Conservation (phyloP, 2,888 invertebrate species). For the Nebria brevicollis region DNA sequence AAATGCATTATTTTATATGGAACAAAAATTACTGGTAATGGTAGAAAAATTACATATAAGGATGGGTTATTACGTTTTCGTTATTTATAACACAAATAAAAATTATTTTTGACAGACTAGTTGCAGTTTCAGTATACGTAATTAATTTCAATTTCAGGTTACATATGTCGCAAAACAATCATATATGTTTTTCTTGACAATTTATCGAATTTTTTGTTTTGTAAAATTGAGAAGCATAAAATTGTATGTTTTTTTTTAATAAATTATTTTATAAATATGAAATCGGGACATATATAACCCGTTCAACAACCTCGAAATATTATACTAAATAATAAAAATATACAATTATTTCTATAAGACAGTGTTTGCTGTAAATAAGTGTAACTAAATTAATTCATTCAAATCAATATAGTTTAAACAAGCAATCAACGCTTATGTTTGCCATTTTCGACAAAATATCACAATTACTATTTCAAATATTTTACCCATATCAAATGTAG, state of each 20-base stretch:
- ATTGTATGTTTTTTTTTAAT: too few relatives aligned
- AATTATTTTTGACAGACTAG: too few relatives aligned
- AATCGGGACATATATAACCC: not conserved
- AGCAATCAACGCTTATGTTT: not conserved
- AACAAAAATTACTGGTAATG: not conserved
- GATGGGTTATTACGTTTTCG: not conserved
- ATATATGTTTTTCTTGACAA: not conserved
- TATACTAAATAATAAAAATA: not conserved
- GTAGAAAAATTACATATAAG: not conserved
- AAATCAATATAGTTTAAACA: too few relatives aligned
- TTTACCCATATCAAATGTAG: not conserved
- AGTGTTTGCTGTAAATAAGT: too few relatives aligned
- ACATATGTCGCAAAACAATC: not conserved
- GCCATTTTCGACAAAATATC: not conserved
- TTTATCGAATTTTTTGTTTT: not conserved
- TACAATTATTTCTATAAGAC: not conserved
- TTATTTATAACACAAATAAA: too few relatives aligned
- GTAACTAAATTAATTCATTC: too few relatives aligned
- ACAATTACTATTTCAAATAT: conserved; percentile 1
- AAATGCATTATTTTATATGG: not conserved
- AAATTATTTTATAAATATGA: not conserved
- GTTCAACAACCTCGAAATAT: not conserved
- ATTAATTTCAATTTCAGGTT: not conserved
- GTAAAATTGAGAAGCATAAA: too few relatives aligned
- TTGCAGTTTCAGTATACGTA: not conserved